A percentile compares a stretch with the other conserved stretches of the same genome.
These are phyloP conservation scores for Pollimyrus isidori DNA, from an alignment of 2,113 vertebrate species.

Conservation along the genomic window DNA sequence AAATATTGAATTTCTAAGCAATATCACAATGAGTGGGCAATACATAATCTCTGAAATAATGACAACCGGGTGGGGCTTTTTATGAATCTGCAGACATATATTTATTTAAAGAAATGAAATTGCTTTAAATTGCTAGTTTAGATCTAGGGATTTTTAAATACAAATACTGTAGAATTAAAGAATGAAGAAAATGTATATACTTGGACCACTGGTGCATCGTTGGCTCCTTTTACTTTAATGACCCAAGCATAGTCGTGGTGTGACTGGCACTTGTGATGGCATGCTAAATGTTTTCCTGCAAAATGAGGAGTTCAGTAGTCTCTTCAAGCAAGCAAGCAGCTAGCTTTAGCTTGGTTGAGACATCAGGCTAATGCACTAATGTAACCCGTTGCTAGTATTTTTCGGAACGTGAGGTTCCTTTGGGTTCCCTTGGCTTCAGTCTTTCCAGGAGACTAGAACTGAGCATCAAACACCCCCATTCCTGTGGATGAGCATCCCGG, in stretches of 20 bases:
- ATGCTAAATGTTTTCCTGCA: neutral
- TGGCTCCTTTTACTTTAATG: neutral
- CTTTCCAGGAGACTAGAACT: neutral
- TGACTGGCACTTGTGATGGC: neutral
- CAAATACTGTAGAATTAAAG: neutral
- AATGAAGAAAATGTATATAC: neutral
- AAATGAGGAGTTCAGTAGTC: neutral
- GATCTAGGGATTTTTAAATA: neutral
- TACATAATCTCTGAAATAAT: neutral
- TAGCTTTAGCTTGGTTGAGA: neutral
- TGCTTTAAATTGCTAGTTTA: neutral
- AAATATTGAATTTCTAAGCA: slow-evolving; percentile 4
- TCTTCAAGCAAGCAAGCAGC: neutral
- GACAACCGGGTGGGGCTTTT: neutral
- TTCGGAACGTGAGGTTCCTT: neutral
- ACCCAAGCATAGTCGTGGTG: neutral
- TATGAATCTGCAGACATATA: neutral
- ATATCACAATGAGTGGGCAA: neutral
- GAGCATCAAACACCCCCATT: neutral
- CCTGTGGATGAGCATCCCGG: neutral
- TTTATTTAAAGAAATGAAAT: neutral
- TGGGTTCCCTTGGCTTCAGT: slow-evolving; percentile 1
- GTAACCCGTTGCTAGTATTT: neutral
- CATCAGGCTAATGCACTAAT: neutral
- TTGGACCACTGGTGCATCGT: neutral